Evolutionary conservation across 2,888 invertebrate species (phyloP).

Genomic region (Pterostichus madidus): DNA sequence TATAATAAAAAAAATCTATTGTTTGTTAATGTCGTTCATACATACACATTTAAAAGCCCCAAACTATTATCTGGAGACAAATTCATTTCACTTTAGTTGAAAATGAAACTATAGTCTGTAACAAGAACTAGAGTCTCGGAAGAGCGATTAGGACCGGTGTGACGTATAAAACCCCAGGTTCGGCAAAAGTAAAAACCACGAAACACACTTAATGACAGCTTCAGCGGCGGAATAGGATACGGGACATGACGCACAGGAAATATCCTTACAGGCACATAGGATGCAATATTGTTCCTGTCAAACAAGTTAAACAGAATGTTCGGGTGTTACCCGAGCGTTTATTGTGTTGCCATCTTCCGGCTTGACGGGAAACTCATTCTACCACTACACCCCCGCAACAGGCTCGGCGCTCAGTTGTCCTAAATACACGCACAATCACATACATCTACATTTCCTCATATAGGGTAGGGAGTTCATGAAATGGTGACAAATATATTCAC

Average conservation of each 20-base stretch:
- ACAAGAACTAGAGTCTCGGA: constrained; percentile 10
- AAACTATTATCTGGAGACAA: background rate
- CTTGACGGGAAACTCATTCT: background rate
- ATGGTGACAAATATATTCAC: background rate
- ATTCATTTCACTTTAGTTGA: constrained; percentile 1
- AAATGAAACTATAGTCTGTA: constrained; percentile 10
- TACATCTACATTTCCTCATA: constrained; percentile 2
- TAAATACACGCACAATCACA: constrained; percentile 17
- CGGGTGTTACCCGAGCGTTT: constrained; percentile 6
- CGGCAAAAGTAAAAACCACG: background rate
- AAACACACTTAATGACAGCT: background rate
- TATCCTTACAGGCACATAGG: constrained; percentile 2
- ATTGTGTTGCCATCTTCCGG: constrained; percentile 37
- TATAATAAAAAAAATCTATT: too few species aligned
- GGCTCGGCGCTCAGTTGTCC: background rate
- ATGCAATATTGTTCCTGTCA: constrained; percentile 59
- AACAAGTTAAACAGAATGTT: constrained; percentile 57
- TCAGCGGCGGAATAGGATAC: background rate
- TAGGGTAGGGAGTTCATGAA: background rate
- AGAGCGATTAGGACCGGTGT: background rate
- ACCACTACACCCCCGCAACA: background rate
- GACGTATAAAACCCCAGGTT: background rate
- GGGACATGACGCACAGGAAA: constrained; percentile 17
- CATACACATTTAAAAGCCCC: background rate
- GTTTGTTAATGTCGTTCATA: too few species aligned